A percentile compares a stretch with the other conserved stretches of the same genome.
Conservation (phyloP, 2,888 invertebrate species). For the Pheosia gnoma region DNA sequence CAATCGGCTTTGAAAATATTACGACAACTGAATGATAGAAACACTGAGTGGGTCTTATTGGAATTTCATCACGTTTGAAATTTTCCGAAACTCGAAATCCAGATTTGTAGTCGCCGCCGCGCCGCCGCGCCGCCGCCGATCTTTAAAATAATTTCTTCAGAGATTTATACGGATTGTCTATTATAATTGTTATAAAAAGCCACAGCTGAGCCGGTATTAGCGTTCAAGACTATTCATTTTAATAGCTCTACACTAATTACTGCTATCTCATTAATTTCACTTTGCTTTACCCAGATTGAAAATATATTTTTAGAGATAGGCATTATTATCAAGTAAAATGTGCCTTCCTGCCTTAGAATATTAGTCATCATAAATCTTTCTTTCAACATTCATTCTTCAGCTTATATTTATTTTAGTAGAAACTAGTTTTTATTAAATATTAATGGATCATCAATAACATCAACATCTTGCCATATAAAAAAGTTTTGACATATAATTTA, state of each 20-base stretch:
- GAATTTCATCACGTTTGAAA: constrained; percentile 14
- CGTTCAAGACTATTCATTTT: constrained; percentile 9
- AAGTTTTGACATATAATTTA: too few relatives aligned
- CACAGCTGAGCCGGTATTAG: constrained; percentile 14
- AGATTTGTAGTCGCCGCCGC: constrained; percentile 2
- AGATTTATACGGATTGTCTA: not conserved
- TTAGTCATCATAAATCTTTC: too few relatives aligned
- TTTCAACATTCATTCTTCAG: too few relatives aligned
- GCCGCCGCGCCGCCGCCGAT: not conserved
- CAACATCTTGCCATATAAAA: too few relatives aligned
- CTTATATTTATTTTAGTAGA: too few relatives aligned
- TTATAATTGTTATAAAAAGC: constrained; percentile 6
- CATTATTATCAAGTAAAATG: not conserved
- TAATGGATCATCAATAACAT: too few relatives aligned
- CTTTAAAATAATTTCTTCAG: not conserved
- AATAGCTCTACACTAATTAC: constrained; percentile 20
- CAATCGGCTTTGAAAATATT: constrained; percentile 5
- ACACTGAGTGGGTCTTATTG: constrained; percentile 1
- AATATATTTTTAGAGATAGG: not conserved
- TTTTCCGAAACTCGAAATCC: constrained; percentile 19
- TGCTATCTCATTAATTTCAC: constrained; percentile 16
- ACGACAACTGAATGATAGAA: constrained; percentile 9
- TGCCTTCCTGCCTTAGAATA: not conserved
- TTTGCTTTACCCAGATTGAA: constrained; percentile 7
- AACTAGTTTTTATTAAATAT: too few relatives aligned